Percentiles rank a stretch among this genome's conserved stretches.
Conservation (phyloP, 2,888 invertebrate genomes). For the Nomada flava region DNA sequence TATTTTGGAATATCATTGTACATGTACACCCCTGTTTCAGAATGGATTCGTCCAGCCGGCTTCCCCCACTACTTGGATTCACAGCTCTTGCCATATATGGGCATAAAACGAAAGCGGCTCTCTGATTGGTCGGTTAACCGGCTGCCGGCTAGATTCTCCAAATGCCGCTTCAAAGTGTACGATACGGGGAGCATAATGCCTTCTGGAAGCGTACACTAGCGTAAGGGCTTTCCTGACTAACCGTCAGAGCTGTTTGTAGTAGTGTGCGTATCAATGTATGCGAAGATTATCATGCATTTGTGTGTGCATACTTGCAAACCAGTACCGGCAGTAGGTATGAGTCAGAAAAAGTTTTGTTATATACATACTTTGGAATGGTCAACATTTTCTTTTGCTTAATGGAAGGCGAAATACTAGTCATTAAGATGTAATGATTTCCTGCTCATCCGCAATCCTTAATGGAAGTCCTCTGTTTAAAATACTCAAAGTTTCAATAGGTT, state of each 20-base stretch:
- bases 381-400: conserved; percentile 43
- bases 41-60: conserved; percentile 83
- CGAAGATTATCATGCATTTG: conserved; percentile 37
- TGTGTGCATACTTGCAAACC: conserved; percentile 39
- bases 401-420: neutral
- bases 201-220: conserved; percentile 74
- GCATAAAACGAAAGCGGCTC: conserved; percentile 89
- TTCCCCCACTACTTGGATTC: conserved; percentile 86
- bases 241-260: conserved; percentile 69
- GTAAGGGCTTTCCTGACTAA: conserved; percentile 78
- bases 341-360: conserved; percentile 60
- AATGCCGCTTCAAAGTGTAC: conserved; percentile 84
- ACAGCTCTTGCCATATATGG: conserved; percentile 93
- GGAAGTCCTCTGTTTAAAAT: neutral
- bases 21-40: conserved; percentile 64
- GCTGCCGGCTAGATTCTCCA: conserved; percentile 85
- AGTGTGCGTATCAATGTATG: conserved; percentile 39
- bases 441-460: neutral
- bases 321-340: conserved; percentile 69
- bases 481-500: neutral
- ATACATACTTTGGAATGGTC: conserved; percentile 35
- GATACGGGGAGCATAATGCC: conserved; percentile 78
- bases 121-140: conserved; percentile 88
- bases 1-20: conserved; percentile 28
- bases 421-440: neutral